Conservation (phyloP, 2,113 vertebrate genomes). For the Indri indri region DNA sequence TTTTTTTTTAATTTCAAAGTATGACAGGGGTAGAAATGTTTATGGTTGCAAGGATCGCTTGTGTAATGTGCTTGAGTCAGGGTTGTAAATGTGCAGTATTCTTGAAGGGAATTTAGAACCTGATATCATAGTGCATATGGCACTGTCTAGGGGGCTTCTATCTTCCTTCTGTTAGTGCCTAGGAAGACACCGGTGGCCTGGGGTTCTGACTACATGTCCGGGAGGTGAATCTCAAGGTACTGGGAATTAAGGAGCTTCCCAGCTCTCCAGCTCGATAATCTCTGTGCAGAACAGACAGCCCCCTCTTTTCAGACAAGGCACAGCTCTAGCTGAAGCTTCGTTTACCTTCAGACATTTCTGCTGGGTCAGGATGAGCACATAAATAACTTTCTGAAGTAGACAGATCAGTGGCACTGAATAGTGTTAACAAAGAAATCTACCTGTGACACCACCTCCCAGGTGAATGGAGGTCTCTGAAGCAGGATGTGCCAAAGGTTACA, state of each 20-base stretch:
- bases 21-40: no score
- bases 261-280: neutral
- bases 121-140: neutral
- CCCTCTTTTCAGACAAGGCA: neutral
- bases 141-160: neutral
- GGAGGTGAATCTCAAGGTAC: no score
- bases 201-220: neutral
- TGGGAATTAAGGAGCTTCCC: neutral
- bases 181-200: neutral
- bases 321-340: neutral
- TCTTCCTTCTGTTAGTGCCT: neutral
- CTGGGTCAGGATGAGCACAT: neutral
- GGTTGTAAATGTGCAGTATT: neutral
- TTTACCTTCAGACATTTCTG: neutral
- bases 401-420: neutral
- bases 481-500: accelerated
- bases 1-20: no score
- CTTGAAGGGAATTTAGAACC: neutral
- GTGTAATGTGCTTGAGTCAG: no score
- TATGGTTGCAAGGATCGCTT: no score
- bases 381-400: neutral
- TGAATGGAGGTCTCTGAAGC: neutral
- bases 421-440: no score
- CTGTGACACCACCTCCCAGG: neutral
- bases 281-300: neutral